Base-by-base conservation (phyloP, 92 coral and sea anemone genomes). In the Siderastrea radians region DNA sequence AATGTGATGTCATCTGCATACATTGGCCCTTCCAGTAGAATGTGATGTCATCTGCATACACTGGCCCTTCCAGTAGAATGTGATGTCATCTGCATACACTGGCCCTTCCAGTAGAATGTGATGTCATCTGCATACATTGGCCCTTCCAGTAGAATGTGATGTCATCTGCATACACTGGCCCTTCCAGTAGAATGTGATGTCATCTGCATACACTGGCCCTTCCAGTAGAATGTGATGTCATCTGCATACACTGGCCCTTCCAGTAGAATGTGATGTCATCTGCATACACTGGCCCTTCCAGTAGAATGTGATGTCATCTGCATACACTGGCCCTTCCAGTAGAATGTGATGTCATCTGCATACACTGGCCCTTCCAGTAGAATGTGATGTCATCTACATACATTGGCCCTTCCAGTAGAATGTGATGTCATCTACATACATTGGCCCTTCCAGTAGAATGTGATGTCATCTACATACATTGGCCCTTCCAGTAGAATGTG, bases 331-430 rank as follows among this genome's bases (percentile, higher is more conserved):
- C 72, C 1, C 43, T 3, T 54, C 19, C 15, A 13, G 44, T 1
- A 58, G 71, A n/a, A n/a, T n/a, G n/a, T n/a, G n/a, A n/a, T n/a
- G n/a, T n/a, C 10, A 44, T 26, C 38, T 26, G 43, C 19, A 12
- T 82, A 89, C 64, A 1, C n/a, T 52, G 81, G 72, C 72, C 1
- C 43, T 3, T 54, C 19, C 15, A 13, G 44, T 1, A 58, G 71
- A n/a, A n/a, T n/a, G n/a, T n/a, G n/a, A n/a, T n/a, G n/a, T n/a
- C 10, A 44, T 26, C 38, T 26, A 68, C 19, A 12, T 82, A 89
- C 64, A 1, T 38, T 52, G 81, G 72, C 72, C 1, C 43, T 3
- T 54, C 19, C 15, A 13, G 44, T 1, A 58, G 71, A n/a, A n/a
- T n/a, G n/a, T n/a, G n/a, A n/a, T n/a, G n/a, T n/a, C 10, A 44